Evolutionary conservation across 2,797 vertebrate species (phyloP).

Genomic region (Kryptopterus vitreolus): DNA sequence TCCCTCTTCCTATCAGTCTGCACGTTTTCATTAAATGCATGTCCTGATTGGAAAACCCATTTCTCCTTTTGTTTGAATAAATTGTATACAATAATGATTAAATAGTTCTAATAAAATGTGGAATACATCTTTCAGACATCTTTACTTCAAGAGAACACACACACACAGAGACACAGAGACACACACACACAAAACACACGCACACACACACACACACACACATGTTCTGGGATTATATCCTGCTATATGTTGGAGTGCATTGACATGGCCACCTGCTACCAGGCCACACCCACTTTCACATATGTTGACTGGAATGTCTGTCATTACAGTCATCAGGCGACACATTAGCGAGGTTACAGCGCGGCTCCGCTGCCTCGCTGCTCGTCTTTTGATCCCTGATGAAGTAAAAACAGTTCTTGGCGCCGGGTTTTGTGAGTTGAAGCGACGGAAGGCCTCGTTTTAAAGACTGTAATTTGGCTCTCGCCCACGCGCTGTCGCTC

Average conservation of each 20-base stretch:
- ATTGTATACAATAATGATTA: too few species aligned
- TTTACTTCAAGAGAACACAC: background rate
- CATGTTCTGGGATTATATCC: background rate
- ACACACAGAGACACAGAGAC: background rate
- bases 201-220: background rate
- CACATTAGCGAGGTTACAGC: constrained; percentile 3
- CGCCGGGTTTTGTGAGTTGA: background rate
- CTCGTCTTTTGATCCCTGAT: background rate
- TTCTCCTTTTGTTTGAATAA: too few species aligned
- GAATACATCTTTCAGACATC: too few species aligned
- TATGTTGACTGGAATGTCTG: background rate
- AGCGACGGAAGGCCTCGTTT: constrained; percentile 9
- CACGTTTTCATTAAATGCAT: too few species aligned
- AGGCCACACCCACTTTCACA: constrained; percentile 56
- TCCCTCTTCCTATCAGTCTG: too few species aligned
- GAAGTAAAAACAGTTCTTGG: constrained; percentile 20
- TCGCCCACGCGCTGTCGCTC: constrained; percentile 46
- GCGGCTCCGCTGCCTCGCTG: background rate
- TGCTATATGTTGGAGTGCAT: constrained; percentile 16
- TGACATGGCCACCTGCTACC: constrained; percentile 71
- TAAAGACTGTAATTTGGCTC: constrained; percentile 29
- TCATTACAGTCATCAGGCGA: background rate
- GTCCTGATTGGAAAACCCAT: too few species aligned
- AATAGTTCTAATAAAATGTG: too few species aligned
- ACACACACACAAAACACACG: constrained; percentile 8